These are phyloP conservation scores for Littorina saxatilis DNA, from an alignment of 1,140 invertebrate species.

Conservation along the genomic window DNA sequence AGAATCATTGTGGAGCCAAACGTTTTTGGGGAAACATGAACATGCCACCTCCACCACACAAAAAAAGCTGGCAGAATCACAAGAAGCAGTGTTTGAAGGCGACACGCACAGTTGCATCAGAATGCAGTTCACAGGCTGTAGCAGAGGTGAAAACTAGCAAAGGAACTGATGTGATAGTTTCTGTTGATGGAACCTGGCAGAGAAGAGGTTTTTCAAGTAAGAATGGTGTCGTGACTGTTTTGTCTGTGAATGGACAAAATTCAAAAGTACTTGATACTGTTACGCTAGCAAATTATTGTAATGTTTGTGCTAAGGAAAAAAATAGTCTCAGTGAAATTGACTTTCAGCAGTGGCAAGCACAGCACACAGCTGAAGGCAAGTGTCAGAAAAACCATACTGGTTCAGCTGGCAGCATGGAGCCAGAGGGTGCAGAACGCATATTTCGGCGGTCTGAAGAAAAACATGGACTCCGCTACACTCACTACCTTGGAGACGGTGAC, in stretches of 20 bases:
- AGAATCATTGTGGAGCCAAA: neutral
- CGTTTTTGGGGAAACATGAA: slow-evolving; percentile 26
- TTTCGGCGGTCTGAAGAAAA: no score
- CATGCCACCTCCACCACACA: slow-evolving; percentile 4
- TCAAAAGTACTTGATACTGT: slow-evolving; percentile 28
- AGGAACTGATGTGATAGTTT: neutral
- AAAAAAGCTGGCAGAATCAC: neutral
- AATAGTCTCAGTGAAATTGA: neutral
- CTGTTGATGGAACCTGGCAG: no score
- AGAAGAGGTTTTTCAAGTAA: slow-evolving; percentile 32
- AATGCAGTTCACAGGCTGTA: neutral
- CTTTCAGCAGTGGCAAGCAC: no score
- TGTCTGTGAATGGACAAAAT: slow-evolving; percentile 16
- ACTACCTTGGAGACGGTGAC: slow-evolving; percentile 41
- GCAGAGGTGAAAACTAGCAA: neutral
- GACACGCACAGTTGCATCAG: neutral
- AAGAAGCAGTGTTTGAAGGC: neutral
- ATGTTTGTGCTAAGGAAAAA: neutral
- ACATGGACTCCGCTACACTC: slow-evolving; percentile 25
- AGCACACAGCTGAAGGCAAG: neutral
- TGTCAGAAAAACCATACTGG: slow-evolving; percentile 24
- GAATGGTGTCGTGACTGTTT: slow-evolving; percentile 31
- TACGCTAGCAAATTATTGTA: slow-evolving; percentile 8
- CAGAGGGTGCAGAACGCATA: slow-evolving; percentile 25
- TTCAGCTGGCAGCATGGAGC: slow-evolving; percentile 26